Conservation (phyloP, 2,888 invertebrate species). For the Drosophila multiciliata region DNA sequence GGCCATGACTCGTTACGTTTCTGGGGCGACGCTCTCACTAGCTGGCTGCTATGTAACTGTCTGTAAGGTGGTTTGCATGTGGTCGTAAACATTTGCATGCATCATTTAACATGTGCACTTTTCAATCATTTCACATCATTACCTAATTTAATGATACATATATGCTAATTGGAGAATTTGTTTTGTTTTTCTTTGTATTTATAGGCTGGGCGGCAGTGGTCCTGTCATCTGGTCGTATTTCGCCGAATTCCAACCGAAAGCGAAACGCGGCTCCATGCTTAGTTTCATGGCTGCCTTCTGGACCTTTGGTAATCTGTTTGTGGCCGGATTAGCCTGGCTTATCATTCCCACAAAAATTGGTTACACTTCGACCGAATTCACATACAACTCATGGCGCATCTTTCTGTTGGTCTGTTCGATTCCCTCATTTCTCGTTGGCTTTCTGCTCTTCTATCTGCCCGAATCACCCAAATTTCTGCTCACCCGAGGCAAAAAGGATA, state of each 20-base stretch:
- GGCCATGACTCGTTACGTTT: constrained; percentile 56
- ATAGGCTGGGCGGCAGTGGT: constrained; percentile 86
- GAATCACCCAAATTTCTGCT: constrained; percentile 96
- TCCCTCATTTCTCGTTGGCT: constrained; percentile 94
- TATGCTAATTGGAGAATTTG: neutral
- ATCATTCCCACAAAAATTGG: constrained; percentile 91
- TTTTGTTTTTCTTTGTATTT: constrained; percentile 14
- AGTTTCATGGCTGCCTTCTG: constrained; percentile 98
- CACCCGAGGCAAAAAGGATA: constrained; percentile 91
- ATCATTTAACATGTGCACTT: constrained; percentile 5
- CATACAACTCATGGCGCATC: constrained; percentile 96
- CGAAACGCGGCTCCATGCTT: constrained; percentile 95
- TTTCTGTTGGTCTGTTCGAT: constrained; percentile 94
- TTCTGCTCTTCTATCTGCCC: constrained; percentile 92
- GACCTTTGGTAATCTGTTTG: constrained; percentile 96
- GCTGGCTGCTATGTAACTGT: constrained; percentile 41
- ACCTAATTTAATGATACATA: neutral
- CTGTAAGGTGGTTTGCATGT: constrained; percentile 5
- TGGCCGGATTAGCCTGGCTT: constrained; percentile 93
- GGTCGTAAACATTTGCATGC: constrained; percentile 9
- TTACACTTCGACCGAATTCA: constrained; percentile 88
- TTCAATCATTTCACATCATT: neutral
- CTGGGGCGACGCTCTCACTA: neutral
- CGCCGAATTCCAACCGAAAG: constrained; percentile 96
- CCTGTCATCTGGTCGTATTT: constrained; percentile 98